phyloP scores from a whole-genome alignment of 2,888 invertebrate species.

The Nomada hirtipes region DNA sequence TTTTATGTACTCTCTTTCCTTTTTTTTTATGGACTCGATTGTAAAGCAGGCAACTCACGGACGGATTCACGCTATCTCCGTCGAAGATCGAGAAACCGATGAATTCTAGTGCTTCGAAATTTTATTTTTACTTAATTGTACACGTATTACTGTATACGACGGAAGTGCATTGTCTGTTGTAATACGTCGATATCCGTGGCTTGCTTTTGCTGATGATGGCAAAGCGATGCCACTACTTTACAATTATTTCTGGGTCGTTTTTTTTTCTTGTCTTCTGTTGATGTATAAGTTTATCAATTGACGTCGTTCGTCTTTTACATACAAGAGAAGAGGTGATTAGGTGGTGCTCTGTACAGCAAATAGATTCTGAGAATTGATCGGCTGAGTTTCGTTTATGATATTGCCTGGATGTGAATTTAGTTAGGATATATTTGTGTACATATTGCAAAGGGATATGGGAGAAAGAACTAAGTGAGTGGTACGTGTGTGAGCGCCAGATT shows the following conservation, averaged over 20 bases:
- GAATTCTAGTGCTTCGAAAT: slow-evolving; percentile 40
- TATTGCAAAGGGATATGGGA: slow-evolving; percentile 61
- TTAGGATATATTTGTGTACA: slow-evolving; percentile 73
- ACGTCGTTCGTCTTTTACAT: slow-evolving; percentile 14
- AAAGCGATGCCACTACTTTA: slow-evolving; percentile 35
- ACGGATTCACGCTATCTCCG: slow-evolving; percentile 47
- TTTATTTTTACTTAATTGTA: slow-evolving; percentile 1
- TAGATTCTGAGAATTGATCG: slow-evolving; percentile 51
- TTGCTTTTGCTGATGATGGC: slow-evolving; percentile 39
- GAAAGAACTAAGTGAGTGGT: slow-evolving; percentile 56
- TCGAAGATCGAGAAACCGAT: slow-evolving; percentile 62
- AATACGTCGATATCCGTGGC: slow-evolving; percentile 36
- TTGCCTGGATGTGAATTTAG: slow-evolving; percentile 74
- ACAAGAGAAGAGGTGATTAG: slow-evolving; percentile 46
- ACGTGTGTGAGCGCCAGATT: slow-evolving; percentile 65
- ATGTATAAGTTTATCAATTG: slow-evolving; percentile 37
- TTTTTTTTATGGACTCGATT: slow-evolving; percentile 44
- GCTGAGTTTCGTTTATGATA: slow-evolving; percentile 52
- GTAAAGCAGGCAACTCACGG: slow-evolving; percentile 54
- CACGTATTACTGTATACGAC: background rate
- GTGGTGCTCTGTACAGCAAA: slow-evolving; percentile 65
- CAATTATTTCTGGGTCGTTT: slow-evolving; percentile 31
- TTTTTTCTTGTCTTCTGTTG: slow-evolving; percentile 21
- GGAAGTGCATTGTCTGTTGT: background rate
- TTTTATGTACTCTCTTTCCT: slow-evolving; percentile 40